Conservation (phyloP, 2,888 invertebrate species). For the Cataglyphis cursor region DNA sequence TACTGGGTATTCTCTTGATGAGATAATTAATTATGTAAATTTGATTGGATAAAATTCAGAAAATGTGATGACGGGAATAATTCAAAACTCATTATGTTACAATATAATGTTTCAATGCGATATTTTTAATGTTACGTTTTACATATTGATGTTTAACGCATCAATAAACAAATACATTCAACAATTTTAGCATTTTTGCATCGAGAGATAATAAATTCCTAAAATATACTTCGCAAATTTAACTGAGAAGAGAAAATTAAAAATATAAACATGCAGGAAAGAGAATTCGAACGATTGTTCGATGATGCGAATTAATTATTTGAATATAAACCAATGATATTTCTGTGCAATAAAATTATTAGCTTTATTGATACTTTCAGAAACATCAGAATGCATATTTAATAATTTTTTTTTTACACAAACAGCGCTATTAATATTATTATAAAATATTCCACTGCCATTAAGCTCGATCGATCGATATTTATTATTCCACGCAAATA, state of each 20-base stretch:
- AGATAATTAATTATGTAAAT: constrained; percentile 50
- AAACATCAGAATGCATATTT: not conserved
- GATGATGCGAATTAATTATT: not conserved
- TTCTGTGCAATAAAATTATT: not conserved
- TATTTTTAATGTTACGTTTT: not conserved
- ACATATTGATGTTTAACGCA: constrained; percentile 28
- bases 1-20: constrained; percentile 25
- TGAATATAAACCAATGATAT: constrained; percentile 3
- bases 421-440: constrained; percentile 11
- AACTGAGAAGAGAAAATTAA: not conserved
- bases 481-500: constrained; percentile 23
- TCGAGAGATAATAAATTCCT: not conserved
- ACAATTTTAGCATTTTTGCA: not conserved
- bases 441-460: constrained; percentile 12
- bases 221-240: constrained; percentile 7
- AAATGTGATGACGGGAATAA: constrained; percentile 22
- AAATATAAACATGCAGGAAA: not conserved
- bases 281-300: not conserved
- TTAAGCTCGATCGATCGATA: constrained; percentile 21
- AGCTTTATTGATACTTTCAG: not conserved
- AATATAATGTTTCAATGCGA: constrained; percentile 18
- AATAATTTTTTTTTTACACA: not conserved
- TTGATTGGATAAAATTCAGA: constrained; percentile 32
- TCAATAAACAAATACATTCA: constrained; percentile 4
- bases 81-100: constrained; percentile 35